These are phyloP conservation scores for Porites cylindrica DNA, from an alignment of 92 coral and sea anemone genomes.

Conservation along the genomic window DNA sequence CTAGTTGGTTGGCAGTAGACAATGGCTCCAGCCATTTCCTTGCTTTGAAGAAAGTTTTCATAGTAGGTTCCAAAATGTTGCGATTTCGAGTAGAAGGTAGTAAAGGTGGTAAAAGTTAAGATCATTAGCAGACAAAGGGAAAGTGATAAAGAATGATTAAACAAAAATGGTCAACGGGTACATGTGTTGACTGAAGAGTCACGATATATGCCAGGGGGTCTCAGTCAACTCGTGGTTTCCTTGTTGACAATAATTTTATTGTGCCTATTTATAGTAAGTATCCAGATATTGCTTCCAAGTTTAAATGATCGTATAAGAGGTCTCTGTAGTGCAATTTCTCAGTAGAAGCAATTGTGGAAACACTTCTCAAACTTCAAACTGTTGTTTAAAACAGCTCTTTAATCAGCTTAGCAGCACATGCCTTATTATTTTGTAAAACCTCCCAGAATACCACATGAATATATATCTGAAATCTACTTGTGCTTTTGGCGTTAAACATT, in stretches of 20 bases:
- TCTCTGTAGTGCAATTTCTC: no score
- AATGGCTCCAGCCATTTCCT: slow-evolving; percentile 10
- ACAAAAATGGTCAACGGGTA: slow-evolving; percentile 42
- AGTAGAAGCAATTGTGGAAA: no score
- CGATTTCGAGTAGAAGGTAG: not conserved
- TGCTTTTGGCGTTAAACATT: not conserved
- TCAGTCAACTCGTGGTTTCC: not conserved
- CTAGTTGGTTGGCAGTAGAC: slow-evolving; percentile 38
- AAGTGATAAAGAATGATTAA: slow-evolving; percentile 7
- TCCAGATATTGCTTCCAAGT: no score
- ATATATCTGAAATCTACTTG: not conserved
- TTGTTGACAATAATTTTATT: not conserved
- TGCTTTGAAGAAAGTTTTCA: not conserved
- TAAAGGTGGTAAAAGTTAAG: slow-evolving; percentile 17
- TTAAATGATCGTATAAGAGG: no score
- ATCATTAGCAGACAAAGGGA: slow-evolving; percentile 53
- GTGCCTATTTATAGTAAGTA: slow-evolving; percentile 3
- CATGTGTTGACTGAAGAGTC: slow-evolving; percentile 31
- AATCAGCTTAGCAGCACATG: not conserved
- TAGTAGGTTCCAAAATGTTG: slow-evolving; percentile 6
- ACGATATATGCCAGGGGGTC: slow-evolving; percentile 35
- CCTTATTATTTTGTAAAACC: not conserved
- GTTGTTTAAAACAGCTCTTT: not conserved
- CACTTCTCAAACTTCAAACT: not conserved
- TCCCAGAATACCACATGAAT: not conserved